phyloP scores from a whole-genome alignment of 2,113 vertebrate species.

The Polypterus senegalus region DNA sequence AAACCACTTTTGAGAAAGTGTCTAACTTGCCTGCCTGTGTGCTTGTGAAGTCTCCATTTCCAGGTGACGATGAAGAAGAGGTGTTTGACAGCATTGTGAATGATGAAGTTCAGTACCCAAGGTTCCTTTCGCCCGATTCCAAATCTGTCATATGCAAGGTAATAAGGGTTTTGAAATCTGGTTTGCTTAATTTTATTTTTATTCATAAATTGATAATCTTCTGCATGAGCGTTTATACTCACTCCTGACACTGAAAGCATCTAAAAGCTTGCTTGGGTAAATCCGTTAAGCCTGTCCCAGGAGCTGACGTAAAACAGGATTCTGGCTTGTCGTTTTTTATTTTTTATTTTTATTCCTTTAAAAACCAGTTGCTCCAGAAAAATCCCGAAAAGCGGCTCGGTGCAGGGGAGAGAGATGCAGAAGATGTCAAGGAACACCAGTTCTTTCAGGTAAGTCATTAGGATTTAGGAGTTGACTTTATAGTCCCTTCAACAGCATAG shows the following conservation, averaged over 20 bases:
- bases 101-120: constrained; percentile 68
- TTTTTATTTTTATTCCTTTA: background rate
- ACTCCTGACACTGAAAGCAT: no score
- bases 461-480: no score
- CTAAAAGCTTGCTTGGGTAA: no score
- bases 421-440: constrained; percentile 76
- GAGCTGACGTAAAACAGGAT: no score
- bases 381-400: constrained; percentile 76
- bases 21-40: no score
- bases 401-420: constrained; percentile 67
- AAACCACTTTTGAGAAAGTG: no score
- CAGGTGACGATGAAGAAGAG: constrained; percentile 91
- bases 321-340: no score
- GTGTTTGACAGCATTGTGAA: constrained; percentile 95
- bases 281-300: no score
- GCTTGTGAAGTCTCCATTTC: constrained; percentile 71
- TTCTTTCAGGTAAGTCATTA: constrained; percentile 68
- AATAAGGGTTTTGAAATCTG: background rate
- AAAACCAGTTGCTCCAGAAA: constrained; percentile 70
- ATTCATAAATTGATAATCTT: no score
- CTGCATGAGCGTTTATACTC: no score
- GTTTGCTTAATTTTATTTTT: no score
- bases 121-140: constrained; percentile 62
- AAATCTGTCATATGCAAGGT: constrained; percentile 78
- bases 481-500: no score